Base-by-base conservation (phyloP, 2,113 vertebrate species). In the Pleuronectes platessa region DNA sequence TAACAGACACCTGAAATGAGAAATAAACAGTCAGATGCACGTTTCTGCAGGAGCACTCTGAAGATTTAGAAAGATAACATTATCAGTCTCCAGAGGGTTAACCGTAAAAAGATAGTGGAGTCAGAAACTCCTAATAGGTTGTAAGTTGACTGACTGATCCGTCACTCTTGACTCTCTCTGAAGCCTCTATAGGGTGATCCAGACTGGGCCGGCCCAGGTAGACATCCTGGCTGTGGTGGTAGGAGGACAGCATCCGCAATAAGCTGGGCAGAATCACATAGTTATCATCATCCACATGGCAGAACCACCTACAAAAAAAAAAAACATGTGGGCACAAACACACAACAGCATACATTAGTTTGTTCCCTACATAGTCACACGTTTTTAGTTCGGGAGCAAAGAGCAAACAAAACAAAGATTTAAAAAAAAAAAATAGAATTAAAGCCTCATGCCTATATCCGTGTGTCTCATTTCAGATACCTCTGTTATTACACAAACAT, bases 261-360 rank as follows among this genome's bases (percentile, higher is more conserved):
- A 99, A 91, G 61, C 93, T 94, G 21, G 82, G 84, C 20, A 97
- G 91, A 86, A 98, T 96, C 83, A 99, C 95, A 0, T 99, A 99
- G 92, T 99, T 99, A 89, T 99, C 98, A n/a, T 99, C 98, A 0
- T 99, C 98, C 88, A 99, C 92, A 0, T 99, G 98, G 90, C 98
- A 99, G 92, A 99, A 99, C 98, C 98, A 99, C 81, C 98, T 99
- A 17, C 6, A 71, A 27, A 0, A 64, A 35, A 31, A 31, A 5
- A 31, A 62, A 3, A 74, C 53, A 74, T 24, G 65, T 0, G 31
- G 1, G 51, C n/a, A 64, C 7, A 55, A 26, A 58, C 24, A 27
- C 35, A 21, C 10, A 2, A 20, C 21, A 71, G 59, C 2, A 21
- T 26, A 42, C 8, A 8, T 51, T 51, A 51, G 15, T 18, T 31